Evolutionary conservation across 2,888 invertebrate species (phyloP).

Genomic region (Hirtodrosophila alboralis): DNA sequence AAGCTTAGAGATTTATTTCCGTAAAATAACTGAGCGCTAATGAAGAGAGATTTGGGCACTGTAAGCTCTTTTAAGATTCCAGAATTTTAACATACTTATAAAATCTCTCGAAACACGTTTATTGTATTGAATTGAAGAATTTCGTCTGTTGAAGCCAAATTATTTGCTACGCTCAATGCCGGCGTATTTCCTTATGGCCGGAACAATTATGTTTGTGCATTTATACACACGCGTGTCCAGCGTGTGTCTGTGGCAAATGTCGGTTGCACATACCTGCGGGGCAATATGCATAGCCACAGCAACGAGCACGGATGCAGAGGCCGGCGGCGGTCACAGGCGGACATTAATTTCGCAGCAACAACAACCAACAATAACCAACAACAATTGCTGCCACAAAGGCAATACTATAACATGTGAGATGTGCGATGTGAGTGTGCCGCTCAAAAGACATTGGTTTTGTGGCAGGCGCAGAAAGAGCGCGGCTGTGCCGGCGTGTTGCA

Average conservation of each 20-base stretch:
- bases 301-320: conserved; percentile 4
- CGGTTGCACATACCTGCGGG: conserved; percentile 13
- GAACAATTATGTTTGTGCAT: conserved; percentile 34
- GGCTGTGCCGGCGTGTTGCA: conserved; percentile 48
- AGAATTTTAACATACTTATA: conserved; percentile 1
- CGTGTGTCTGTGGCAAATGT: conserved; percentile 17
- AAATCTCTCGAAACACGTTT: conserved; percentile 3
- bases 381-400: conserved; percentile 44
- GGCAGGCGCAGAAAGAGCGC: not conserved
- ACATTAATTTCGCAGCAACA: conserved; percentile 64
- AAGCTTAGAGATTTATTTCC: conserved; percentile 52
- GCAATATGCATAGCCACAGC: conserved; percentile 23
- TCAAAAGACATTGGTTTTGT: conserved; percentile 1
- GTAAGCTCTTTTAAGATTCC: conserved; percentile 2
- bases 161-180: conserved; percentile 21
- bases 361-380: conserved; percentile 25
- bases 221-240: conserved; percentile 11
- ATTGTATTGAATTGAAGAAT: conserved; percentile 4
- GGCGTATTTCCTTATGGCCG: conserved; percentile 26
- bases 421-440: conserved; percentile 5
- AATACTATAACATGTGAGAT: conserved; percentile 3
- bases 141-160: not conserved
- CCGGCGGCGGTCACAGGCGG: conserved; percentile 37
- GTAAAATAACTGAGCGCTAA: conserved; percentile 30
- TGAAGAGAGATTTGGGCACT: conserved; percentile 11